phyloP scores from a whole-genome alignment of 2,113 vertebrate species.

The Tachysurus vachellii region DNA sequence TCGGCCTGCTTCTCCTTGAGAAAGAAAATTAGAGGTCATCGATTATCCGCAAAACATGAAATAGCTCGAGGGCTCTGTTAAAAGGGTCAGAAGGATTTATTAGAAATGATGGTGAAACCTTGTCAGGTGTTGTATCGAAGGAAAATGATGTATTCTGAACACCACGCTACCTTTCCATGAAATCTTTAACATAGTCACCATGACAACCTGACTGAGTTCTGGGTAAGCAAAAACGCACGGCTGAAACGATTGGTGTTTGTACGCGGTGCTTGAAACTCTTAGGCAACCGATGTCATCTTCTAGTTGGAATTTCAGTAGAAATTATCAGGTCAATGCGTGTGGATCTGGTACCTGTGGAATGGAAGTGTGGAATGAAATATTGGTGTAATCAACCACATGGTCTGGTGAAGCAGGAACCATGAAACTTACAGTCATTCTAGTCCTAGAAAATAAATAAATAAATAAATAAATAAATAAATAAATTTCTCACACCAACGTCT shows the following conservation, averaged over 20 bases:
- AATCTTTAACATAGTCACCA: neutral
- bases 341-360: neutral
- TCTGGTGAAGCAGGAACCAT: neutral
- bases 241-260: neutral
- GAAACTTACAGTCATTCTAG: neutral
- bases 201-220: neutral
- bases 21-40: conserved; percentile 20
- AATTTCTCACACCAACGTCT: neutral
- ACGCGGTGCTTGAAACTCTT: neutral
- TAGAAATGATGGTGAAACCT: neutral
- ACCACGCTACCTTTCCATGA: neutral
- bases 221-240: neutral
- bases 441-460: neutral
- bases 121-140: conserved; percentile 4
- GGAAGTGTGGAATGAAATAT: neutral
- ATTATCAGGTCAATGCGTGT: neutral
- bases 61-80: conserved; percentile 2
- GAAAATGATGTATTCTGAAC: neutral
- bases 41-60: neutral
- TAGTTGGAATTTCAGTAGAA: neutral
- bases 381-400: too few species aligned
- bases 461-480: neutral
- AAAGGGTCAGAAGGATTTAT: conserved; percentile 13
- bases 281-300: neutral
- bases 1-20: neutral